Evolutionary conservation across 2,797 vertebrate species (phyloP).

Genomic region (Menidia menidia): DNA sequence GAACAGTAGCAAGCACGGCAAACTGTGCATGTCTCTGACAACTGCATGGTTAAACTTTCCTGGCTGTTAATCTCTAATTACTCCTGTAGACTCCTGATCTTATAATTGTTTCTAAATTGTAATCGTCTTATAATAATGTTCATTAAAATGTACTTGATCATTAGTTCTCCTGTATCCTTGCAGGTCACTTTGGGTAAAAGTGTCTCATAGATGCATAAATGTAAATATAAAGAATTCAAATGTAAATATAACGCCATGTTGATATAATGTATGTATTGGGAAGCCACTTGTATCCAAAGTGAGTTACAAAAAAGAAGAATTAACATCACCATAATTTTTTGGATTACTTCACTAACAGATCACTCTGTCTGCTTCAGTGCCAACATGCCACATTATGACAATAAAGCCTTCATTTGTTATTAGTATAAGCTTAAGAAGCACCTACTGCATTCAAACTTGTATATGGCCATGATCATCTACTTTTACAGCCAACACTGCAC

Average conservation of each 20-base stretch:
- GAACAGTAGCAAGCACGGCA: conserved; percentile 2
- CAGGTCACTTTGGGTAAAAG: too few relatives aligned
- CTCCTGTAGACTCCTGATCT: too few relatives aligned
- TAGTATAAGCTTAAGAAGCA: conserved; percentile 52
- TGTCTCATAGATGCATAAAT: background rate
- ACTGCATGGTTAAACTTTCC: conserved; percentile 19
- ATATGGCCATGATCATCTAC: conserved; percentile 28
- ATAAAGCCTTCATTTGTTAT: conserved; percentile 37
- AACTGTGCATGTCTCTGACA: conserved; percentile 8
- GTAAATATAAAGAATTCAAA: background rate
- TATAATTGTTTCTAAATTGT: too few relatives aligned
- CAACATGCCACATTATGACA: conserved; percentile 64
- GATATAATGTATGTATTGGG: too few relatives aligned
- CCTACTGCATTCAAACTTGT: conserved; percentile 27
- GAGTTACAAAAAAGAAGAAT: background rate
- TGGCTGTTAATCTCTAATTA: background rate
- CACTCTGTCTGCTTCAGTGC: conserved; percentile 33
- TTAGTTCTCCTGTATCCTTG: too few relatives aligned
- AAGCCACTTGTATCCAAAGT: too few relatives aligned
- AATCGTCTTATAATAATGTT: too few relatives aligned
- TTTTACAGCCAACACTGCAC: conserved; percentile 65
- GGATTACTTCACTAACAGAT: conserved; percentile 27
- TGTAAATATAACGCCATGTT: background rate
- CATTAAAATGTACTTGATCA: too few relatives aligned
- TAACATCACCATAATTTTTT: conserved; percentile 4